Percentiles rank a stretch among this genome's conserved stretches.
Conservation (phyloP, 2,888 invertebrate genomes). For the Drosophila atripex region DNA sequence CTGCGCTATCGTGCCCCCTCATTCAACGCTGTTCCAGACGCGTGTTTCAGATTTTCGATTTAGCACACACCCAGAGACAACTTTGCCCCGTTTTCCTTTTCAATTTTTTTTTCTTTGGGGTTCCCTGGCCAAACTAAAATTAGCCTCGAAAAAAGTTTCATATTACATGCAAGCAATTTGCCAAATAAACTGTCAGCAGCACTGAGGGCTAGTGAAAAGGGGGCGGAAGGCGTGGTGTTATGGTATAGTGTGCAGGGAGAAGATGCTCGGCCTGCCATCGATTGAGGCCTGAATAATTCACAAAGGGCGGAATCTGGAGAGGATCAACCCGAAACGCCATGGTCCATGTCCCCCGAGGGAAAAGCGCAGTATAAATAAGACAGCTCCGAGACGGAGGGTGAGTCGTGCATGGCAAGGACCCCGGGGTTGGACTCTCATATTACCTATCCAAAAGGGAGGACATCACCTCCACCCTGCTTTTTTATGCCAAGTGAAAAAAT, state of each 20-base stretch:
- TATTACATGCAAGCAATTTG: conserved; percentile 81
- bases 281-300: conserved; percentile 76
- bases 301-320: conserved; percentile 34
- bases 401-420: conserved; percentile 5
- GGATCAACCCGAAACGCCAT: conserved; percentile 47
- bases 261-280: conserved; percentile 61
- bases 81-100: conserved; percentile 8
- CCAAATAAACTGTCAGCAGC: conserved; percentile 80
- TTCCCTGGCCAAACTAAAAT: conserved; percentile 66
- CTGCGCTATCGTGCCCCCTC: conserved; percentile 40
- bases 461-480: conserved; percentile 17
- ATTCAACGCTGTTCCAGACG: conserved; percentile 57
- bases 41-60: conserved; percentile 80
- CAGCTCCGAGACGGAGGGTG: conserved; percentile 15
- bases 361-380: conserved; percentile 74
- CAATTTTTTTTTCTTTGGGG: conserved; percentile 14
- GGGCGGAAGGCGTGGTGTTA: conserved; percentile 22
- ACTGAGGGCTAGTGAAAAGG: conserved; percentile 24
- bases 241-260: conserved; percentile 25
- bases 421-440: conserved; percentile 43
- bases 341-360: conserved; percentile 64
- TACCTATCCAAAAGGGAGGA: conserved; percentile 24
- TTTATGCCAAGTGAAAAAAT: conserved; percentile 12
- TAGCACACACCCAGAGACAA: conserved; percentile 58
- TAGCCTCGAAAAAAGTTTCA: conserved; percentile 73